These are phyloP conservation scores for Vesta saturnalis DNA, from an alignment of 2,888 invertebrate species.

Conservation along the genomic window DNA sequence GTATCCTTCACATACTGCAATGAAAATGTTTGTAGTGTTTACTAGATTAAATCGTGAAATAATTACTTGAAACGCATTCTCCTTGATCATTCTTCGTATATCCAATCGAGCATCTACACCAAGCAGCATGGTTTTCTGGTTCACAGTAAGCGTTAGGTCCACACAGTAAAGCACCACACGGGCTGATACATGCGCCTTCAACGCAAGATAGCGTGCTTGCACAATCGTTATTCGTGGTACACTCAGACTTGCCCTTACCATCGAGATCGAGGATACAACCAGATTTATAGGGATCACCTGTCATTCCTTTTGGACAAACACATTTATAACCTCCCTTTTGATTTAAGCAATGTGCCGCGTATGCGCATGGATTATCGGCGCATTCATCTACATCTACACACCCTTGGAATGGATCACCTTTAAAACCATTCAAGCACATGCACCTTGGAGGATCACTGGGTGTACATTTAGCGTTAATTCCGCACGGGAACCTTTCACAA, in stretches of 20 bases:
- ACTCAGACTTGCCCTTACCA: constrained; percentile 71
- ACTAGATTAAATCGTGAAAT: not conserved
- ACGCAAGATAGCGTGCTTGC: constrained; percentile 82
- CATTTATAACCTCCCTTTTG: constrained; percentile 88
- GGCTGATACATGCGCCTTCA: constrained; percentile 82
- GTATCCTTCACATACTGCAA: constrained; percentile 77
- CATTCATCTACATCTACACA: constrained; percentile 91
- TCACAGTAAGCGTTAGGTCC: constrained; percentile 88
- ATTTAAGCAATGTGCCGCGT: constrained; percentile 89
- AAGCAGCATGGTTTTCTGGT: constrained; percentile 86
- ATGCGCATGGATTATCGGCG: constrained; percentile 82
- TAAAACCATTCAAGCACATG: constrained; percentile 86
- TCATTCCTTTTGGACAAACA: constrained; percentile 83
- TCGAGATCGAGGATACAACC: constrained; percentile 74
- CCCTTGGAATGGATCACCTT: constrained; percentile 86
- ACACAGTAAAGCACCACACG: constrained; percentile 81
- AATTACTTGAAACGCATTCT: constrained; percentile 84
- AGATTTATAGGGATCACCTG: constrained; percentile 85
- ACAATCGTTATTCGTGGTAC: constrained; percentile 79
- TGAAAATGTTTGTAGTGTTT: constrained; percentile 25
- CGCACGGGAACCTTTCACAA: constrained; percentile 89
- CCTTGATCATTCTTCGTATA: constrained; percentile 81
- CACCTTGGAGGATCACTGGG: constrained; percentile 90
- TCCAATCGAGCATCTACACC: constrained; percentile 88
- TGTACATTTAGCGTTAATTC: constrained; percentile 89